Evolutionary conservation across 2,113 vertebrate species (phyloP), one percentile per base, ranked within the genome.

Genomic region (Chionis minor): DNA sequence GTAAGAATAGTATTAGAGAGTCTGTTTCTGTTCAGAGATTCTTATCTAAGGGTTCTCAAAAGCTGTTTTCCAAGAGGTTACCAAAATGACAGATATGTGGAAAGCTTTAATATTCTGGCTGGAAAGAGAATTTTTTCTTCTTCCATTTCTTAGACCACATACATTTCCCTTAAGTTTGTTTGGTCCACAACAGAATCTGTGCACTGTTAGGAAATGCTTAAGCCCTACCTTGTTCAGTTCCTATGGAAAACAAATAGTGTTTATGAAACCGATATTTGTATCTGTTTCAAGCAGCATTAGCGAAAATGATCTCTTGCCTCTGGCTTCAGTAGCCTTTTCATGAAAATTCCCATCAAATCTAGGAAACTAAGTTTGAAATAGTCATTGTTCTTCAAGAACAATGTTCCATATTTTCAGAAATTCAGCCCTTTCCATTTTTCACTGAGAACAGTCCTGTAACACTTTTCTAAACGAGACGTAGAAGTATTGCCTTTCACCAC

Each of bases 41-140:
- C 87, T 95, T 92, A 79, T 82, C 90, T 87, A 11, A 3, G 13
- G 70, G 33, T 61, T 95, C 74, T 92, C 74, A 86, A 82, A 90
- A 96, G 49, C 30, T 72, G 8, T 70, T 96, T 94, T 88, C 62
- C 55, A 86, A 69, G 77, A 92, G 63, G 40, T 80, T 93, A 81
- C 84, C 56, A 56, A 49, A 93, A 82, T 70, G 62, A 72, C 62
- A 81, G 63, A 14, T 90, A 33, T 16, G 35, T 88, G 71, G 24
- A 47, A 90, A 78, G 79, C 35, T 81, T 54, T 88, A 61, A 63
- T 82, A 51, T 40, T 86, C 51, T 62, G 17, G 1, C n/a, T 80
- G 47, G 58, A 86, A 75, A 83, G 17, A 85, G 8, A 52, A n/a
- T 27, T 85, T 59, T 89, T 94, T 81, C 73, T 70, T 69, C 28